Evolutionary conservation across 2,113 vertebrate species (phyloP).

Genomic region (Sceloporus undulatus): DNA sequence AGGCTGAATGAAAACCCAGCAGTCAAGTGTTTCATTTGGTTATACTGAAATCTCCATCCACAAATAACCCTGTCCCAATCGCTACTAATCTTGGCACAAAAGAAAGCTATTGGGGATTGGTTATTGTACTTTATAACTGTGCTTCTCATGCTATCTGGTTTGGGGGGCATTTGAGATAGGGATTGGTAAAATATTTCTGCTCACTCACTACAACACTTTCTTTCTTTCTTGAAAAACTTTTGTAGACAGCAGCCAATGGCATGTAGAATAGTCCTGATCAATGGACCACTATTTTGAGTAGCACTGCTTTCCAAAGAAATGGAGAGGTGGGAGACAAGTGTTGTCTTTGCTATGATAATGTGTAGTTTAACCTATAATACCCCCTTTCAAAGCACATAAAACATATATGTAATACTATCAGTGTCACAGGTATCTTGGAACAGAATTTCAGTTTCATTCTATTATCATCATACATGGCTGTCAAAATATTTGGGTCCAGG

Average conservation of each 20-base stretch:
- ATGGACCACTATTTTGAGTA: background rate
- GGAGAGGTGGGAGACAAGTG: background rate
- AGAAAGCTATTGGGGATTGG: background rate
- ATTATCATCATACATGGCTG: slow-evolving; percentile 13
- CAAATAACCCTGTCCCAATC: background rate
- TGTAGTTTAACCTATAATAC: background rate
- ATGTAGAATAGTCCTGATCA: no score
- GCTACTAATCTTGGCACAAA: background rate
- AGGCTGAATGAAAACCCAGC: background rate
- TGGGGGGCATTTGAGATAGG: no score
- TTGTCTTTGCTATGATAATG: background rate
- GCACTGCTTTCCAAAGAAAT: background rate
- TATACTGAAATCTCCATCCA: background rate
- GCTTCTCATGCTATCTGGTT: no score
- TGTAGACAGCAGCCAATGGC: background rate
- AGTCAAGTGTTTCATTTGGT: background rate
- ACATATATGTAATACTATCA: background rate
- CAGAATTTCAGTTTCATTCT: background rate
- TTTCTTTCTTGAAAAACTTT: no score
- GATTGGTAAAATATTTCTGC: no score
- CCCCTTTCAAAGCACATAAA: background rate
- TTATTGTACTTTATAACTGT: background rate
- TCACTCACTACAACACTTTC: no score
- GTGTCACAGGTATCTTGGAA: background rate
- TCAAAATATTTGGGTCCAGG: slow-evolving; percentile 4